These are phyloP conservation scores for Ichneumon xanthorius DNA, from an alignment of 2,888 invertebrate species.

Conservation along the genomic window DNA sequence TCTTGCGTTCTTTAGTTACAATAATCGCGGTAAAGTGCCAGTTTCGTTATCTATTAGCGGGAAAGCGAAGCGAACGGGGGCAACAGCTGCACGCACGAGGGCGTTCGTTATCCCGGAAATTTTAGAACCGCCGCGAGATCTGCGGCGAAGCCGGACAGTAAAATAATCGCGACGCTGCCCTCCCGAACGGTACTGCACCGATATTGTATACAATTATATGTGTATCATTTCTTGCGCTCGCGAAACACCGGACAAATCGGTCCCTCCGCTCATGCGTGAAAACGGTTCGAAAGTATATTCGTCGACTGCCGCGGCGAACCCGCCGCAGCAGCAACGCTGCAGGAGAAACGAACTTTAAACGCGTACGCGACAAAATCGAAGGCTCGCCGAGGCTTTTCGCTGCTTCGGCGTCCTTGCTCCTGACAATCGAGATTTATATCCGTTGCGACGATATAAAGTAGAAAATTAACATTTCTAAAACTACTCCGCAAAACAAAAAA, in stretches of 20 bases:
- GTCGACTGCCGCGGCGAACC: constrained; percentile 30
- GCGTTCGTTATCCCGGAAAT: constrained; percentile 12
- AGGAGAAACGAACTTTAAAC: constrained; percentile 36
- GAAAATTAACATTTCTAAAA: too few relatives aligned
- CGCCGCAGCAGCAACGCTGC: constrained; percentile 13
- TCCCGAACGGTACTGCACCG: neutral
- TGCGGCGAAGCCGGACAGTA: constrained; percentile 9
- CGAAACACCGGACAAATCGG: constrained; percentile 45
- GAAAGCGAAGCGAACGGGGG: constrained; percentile 44
- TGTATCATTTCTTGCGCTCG: constrained; percentile 28
- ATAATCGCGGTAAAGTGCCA: constrained; percentile 7
- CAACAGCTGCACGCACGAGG: neutral
- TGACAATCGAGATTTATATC: neutral
- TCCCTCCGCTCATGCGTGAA: constrained; percentile 65
- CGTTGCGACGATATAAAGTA: neutral
- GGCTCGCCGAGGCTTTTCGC: constrained; percentile 14
- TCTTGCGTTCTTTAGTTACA: neutral
- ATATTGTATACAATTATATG: neutral
- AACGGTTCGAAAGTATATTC: constrained; percentile 66
- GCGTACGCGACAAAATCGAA: constrained; percentile 43
- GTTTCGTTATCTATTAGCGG: constrained; percentile 14
- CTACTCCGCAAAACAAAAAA: too few relatives aligned
- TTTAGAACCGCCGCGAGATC: neutral
- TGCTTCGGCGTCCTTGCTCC: neutral
- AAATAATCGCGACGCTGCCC: neutral